A percentile compares a stretch with the other conserved stretches of the same genome.
These are phyloP conservation scores for Xenops minutus DNA, from an alignment of 2,797 vertebrate species.

Conservation along the genomic window DNA sequence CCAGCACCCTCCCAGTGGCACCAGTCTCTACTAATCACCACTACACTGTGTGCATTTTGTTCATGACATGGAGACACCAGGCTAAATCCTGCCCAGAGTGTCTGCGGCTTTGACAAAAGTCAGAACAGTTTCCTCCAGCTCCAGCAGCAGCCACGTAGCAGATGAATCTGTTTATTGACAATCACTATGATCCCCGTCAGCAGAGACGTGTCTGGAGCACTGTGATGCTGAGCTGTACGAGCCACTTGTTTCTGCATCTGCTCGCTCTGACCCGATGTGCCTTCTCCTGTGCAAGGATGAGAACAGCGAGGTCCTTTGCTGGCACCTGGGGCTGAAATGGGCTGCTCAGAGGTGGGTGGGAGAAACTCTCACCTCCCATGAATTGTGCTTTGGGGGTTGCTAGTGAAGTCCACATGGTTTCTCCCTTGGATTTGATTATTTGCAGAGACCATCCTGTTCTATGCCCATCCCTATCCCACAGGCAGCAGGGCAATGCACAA, in stretches of 20 bases:
- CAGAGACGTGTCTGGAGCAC: not conserved
- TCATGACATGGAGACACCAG: accelerated
- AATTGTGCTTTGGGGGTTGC: not conserved
- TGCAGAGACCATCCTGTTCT: not conserved
- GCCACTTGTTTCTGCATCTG: not conserved
- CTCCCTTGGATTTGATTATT: not conserved
- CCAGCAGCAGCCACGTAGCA: not conserved
- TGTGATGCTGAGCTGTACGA: accelerated
- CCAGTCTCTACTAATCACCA: not conserved
- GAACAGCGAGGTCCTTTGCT: not conserved
- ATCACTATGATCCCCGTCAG: not conserved
- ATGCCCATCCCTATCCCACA: accelerated
- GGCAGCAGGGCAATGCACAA: not conserved
- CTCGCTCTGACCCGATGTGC: accelerated
- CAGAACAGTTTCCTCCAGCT: not conserved
- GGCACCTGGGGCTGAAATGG: not conserved
- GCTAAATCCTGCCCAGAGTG: not conserved
- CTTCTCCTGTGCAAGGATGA: not conserved
- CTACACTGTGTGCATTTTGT: not conserved
- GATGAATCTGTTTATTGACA: not conserved
- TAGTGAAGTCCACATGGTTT: not conserved
- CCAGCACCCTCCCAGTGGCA: not conserved
- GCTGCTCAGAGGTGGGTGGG: not conserved
- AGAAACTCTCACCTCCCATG: not conserved
- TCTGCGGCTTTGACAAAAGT: not conserved